Conservation (phyloP, 2,797 vertebrate genomes). For the Pteropus rufus region DNA sequence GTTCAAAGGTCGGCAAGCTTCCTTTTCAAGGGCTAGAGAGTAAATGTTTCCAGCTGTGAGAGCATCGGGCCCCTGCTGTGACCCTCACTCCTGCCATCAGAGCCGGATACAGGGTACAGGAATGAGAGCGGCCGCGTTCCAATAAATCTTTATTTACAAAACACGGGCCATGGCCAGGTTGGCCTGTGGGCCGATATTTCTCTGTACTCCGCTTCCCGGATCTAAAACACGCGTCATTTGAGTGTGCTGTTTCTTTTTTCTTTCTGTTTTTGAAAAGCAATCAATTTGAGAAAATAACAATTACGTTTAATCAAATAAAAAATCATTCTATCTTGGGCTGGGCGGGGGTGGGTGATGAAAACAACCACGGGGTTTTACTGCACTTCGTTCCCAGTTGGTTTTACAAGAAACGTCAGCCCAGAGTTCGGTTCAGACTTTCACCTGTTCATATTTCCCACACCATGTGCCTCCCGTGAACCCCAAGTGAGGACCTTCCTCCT, state of each 20-base stretch:
- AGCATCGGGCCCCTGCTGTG: too few relatives aligned
- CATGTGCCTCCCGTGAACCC: background rate
- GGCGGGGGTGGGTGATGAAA: background rate
- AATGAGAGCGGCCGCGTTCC: background rate
- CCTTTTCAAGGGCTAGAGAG: background rate
- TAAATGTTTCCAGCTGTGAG: background rate
- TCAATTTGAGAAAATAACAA: background rate
- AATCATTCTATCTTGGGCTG: background rate
- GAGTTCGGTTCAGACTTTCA: background rate
- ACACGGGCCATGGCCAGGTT: background rate
- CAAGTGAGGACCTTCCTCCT: background rate
- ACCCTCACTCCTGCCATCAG: background rate
- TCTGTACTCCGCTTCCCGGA: background rate
- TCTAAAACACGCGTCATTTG: background rate
- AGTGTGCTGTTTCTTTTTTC: background rate
- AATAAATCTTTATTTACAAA: background rate
- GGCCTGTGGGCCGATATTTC: background rate
- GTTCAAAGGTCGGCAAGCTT: background rate
- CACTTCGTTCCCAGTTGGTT: background rate
- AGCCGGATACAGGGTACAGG: background rate
- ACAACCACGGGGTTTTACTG: background rate
- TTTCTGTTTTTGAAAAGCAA: background rate
- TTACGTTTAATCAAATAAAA: constrained; percentile 26
- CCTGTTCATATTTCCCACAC: background rate
- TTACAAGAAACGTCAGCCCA: background rate